Conservation (phyloP, 2,113 vertebrate genomes). For the Cavia aperea region DNA sequence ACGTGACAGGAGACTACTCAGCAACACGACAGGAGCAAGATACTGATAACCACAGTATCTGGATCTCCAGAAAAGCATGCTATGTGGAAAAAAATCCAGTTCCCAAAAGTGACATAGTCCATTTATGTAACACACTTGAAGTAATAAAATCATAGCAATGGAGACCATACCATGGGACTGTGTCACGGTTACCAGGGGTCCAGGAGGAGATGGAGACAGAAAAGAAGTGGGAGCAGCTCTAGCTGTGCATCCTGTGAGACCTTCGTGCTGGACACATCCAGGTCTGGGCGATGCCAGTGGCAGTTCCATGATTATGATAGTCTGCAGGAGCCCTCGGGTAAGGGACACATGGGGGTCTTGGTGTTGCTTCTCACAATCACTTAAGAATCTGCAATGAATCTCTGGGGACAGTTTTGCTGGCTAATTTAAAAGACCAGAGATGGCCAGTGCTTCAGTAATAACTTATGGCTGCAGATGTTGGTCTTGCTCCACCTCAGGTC, state of each 20-base stretch:
- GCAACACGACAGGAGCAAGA: background rate
- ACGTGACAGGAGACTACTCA: background rate
- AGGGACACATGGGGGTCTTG: background rate
- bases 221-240: background rate
- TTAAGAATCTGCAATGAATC: background rate
- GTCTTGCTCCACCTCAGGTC: rapidly evolving
- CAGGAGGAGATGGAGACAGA: background rate
- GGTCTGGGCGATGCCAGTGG: background rate
- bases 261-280: background rate
- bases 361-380: background rate
- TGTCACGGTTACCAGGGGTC: background rate
- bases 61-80: background rate
- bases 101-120: background rate
- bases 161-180: background rate
- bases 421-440: background rate
- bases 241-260: background rate
- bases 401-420: background rate
- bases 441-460: background rate
- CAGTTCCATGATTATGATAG: background rate
- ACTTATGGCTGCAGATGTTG: background rate
- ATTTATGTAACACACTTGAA: background rate
- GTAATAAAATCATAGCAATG: background rate
- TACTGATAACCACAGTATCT: too few relatives aligned
- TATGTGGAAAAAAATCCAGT: background rate
- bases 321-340: background rate